phyloP scores from a whole-genome alignment of 2,113 vertebrate genomes.

The Oryzias curvinotus region DNA sequence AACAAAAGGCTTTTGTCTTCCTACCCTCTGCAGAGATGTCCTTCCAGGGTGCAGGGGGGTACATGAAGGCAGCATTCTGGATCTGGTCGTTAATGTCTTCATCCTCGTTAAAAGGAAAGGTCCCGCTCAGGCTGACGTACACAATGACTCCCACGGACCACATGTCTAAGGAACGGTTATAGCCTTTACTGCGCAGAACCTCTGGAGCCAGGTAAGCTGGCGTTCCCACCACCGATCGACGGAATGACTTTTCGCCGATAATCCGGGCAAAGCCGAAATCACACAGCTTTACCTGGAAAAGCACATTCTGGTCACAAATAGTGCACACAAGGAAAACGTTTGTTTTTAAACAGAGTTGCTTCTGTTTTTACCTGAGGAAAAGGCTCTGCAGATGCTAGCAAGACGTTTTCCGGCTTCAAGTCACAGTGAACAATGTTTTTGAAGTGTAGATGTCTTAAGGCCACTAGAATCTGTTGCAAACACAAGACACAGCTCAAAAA shows the following conservation, averaged over 20 bases:
- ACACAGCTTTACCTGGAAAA: slow-evolving; percentile 91
- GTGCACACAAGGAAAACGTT: not conserved
- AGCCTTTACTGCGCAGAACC: slow-evolving; percentile 95
- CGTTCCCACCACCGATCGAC: slow-evolving; percentile 94
- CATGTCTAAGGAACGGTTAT: slow-evolving; percentile 98
- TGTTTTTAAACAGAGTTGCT: not conserved
- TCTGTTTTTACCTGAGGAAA: slow-evolving; percentile 88
- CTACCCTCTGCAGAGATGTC: slow-evolving; percentile 95
- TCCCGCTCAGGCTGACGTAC: slow-evolving; percentile 96
- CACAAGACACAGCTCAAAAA: slow-evolving; percentile 2
- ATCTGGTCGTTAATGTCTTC: slow-evolving; percentile 99
- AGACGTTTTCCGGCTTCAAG: slow-evolving; percentile 96
- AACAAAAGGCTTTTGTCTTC: not conserved
- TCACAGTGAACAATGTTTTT: slow-evolving; percentile 99
- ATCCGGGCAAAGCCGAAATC: slow-evolving; percentile 98
- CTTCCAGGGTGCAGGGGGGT: slow-evolving; percentile 94
- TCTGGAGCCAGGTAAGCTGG: slow-evolving; percentile 95
- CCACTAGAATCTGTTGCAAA: slow-evolving; percentile 90
- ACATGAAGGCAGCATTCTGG: slow-evolving; percentile 98
- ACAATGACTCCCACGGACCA: slow-evolving; percentile 98
- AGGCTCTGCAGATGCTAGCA: slow-evolving; percentile 95
- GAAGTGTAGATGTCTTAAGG: slow-evolving; percentile 96
- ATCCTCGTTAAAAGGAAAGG: slow-evolving; percentile 97
- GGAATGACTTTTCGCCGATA: slow-evolving; percentile 96
- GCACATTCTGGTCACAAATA: not conserved